These are phyloP conservation scores for Drosophila nigricruria DNA, from an alignment of 2,888 invertebrate genomes.

Conservation along the genomic window DNA sequence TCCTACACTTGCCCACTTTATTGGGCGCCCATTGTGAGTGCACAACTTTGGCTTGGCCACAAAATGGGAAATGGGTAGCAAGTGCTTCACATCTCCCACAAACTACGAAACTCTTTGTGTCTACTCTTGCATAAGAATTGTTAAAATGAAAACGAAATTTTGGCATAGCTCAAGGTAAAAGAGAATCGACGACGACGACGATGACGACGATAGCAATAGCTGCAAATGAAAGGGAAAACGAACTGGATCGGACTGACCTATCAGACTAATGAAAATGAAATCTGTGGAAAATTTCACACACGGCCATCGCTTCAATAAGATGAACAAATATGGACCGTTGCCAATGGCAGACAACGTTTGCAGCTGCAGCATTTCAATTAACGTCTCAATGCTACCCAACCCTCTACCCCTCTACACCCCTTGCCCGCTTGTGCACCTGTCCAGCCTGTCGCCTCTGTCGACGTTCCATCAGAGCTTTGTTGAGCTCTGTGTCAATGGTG, in stretches of 20 bases:
- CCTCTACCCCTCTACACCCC: not conserved
- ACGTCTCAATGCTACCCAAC: slow-evolving; percentile 20
- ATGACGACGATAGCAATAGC: too few relatives aligned
- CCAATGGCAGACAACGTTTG: slow-evolving; percentile 18
- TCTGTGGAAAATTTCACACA: slow-evolving; percentile 1
- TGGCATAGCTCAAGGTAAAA: not conserved
- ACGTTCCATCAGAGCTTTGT: slow-evolving; percentile 18
- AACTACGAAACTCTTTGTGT: not conserved
- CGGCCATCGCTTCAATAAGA: not conserved
- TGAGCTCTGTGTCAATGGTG: slow-evolving; percentile 19
- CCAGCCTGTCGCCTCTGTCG: slow-evolving; percentile 5
- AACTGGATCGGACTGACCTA: not conserved
- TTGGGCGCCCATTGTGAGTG: too few relatives aligned
- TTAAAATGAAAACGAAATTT: slow-evolving; percentile 7
- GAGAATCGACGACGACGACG: not conserved
- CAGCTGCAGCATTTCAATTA: slow-evolving; percentile 48
- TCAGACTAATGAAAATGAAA: slow-evolving; percentile 19
- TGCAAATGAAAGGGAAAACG: slow-evolving; percentile 4
- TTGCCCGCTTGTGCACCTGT: not conserved
- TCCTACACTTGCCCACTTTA: not conserved
- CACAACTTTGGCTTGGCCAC: not conserved
- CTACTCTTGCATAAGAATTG: slow-evolving; percentile 1
- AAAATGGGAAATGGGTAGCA: not conserved
- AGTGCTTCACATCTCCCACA: not conserved
- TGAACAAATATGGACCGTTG: slow-evolving; percentile 13